phyloP scores from a whole-genome alignment of 1,140 invertebrate genomes.

The Drosophila sp. region DNA sequence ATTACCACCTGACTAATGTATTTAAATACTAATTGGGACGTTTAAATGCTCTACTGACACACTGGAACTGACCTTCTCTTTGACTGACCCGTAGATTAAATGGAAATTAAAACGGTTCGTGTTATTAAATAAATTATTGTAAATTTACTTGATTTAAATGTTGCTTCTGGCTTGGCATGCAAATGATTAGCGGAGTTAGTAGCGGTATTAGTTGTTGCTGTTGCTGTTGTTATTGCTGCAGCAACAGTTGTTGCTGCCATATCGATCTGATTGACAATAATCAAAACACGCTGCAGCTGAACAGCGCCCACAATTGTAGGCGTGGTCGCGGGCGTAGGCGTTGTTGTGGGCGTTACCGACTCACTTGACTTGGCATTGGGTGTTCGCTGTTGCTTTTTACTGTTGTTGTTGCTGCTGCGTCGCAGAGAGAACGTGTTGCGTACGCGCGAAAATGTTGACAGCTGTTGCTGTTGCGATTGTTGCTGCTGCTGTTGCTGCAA shows the following conservation, averaged over 20 bases:
- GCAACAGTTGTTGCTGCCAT: slow-evolving; percentile 21
- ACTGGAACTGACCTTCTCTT: not conserved
- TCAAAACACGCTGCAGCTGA: slow-evolving; percentile 67
- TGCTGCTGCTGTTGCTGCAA: slow-evolving; percentile 56
- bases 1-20: no score
- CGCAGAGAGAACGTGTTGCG: slow-evolving; percentile 75
- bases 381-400: slow-evolving; percentile 31
- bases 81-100: not conserved
- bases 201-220: slow-evolving; percentile 34
- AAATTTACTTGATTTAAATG: slow-evolving; percentile 69
- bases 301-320: slow-evolving; percentile 26
- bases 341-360: slow-evolving; percentile 44
- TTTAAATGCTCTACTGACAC: not conserved
- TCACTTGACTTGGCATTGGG: slow-evolving; percentile 72
- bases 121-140: slow-evolving; percentile 37
- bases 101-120: slow-evolving; percentile 10
- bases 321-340: slow-evolving; percentile 36
- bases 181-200: slow-evolving; percentile 67
- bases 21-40: not conserved
- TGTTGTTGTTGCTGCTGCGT: slow-evolving; percentile 52
- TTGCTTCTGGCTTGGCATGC: slow-evolving; percentile 53
- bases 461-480: slow-evolving; percentile 56
- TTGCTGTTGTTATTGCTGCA: slow-evolving; percentile 8
- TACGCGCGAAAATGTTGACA: slow-evolving; percentile 82
- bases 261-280: slow-evolving; percentile 75